Conservation (phyloP, 2,888 invertebrate genomes). For the Ornithoptera priamus region DNA sequence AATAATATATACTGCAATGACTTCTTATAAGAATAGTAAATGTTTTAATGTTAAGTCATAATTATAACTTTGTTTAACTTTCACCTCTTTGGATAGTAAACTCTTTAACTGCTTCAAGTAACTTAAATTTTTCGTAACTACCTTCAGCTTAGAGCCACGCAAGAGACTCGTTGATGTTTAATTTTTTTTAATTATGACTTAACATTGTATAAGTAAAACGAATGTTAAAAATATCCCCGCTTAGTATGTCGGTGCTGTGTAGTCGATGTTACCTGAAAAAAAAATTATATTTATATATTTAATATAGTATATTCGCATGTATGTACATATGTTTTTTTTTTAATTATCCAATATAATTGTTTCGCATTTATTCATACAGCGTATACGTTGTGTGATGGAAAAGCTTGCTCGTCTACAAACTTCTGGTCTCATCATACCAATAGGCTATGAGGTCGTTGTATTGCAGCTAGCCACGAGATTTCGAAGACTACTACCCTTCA, state of each 20-base stretch:
- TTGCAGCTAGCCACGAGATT: no score
- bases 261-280: slow-evolving; percentile 83
- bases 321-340: no score
- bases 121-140: no score
- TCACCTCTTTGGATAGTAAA: no score
- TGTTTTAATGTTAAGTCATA: slow-evolving; percentile 3
- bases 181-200: slow-evolving; percentile 38
- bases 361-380: not conserved
- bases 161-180: no score
- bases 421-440: no score
- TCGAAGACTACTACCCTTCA: no score
- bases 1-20: slow-evolving; percentile 17
- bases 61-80: not conserved
- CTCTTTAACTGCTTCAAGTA: no score
- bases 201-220: slow-evolving; percentile 29
- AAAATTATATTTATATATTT: not conserved
- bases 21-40: not conserved
- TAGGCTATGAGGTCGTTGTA: no score
- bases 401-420: no score
- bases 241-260: slow-evolving; percentile 87
- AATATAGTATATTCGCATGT: not conserved
- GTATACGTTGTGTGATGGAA: not conserved
- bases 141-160: no score
- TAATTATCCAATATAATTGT: no score
- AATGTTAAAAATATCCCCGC: slow-evolving; percentile 19